Conservation (phyloP, 2,797 vertebrate genomes). For the Chaetophractus vellerosus region DNA sequence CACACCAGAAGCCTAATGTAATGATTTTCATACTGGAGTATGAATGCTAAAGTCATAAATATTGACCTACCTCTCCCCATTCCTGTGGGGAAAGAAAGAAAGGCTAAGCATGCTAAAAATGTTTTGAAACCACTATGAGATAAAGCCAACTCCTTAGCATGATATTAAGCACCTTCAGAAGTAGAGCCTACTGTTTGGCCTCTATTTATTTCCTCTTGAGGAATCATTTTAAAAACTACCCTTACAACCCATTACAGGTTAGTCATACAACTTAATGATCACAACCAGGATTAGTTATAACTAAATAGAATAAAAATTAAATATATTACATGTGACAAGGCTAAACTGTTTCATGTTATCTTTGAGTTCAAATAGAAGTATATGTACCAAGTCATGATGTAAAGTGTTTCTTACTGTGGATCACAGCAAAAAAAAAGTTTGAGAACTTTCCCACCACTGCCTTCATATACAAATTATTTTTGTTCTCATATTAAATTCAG, state of each 20-base stretch:
- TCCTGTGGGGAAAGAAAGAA: not conserved
- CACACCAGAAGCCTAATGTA: not conserved
- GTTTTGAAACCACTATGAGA: not conserved
- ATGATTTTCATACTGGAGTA: not conserved
- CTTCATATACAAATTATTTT: not conserved
- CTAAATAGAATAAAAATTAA: constrained; percentile 47
- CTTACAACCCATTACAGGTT: not conserved
- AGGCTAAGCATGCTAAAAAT: not conserved
- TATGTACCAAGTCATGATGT: not conserved
- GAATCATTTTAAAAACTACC: constrained; percentile 38
- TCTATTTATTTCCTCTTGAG: not conserved
- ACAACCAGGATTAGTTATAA: not conserved
- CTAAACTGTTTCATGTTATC: not conserved
- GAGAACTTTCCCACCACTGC: not conserved
- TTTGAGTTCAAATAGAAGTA: constrained; percentile 45
- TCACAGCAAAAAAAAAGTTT: not conserved
- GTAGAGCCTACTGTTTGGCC: not conserved
- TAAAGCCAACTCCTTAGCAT: not conserved
- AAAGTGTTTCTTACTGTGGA: not conserved
- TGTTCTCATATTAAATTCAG: constrained; percentile 44
- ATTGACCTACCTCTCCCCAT: not conserved
- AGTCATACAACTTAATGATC: not conserved
- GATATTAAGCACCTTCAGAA: not conserved
- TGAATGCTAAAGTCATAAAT: constrained; percentile 43
- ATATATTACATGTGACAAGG: not conserved